A percentile compares a stretch with the other conserved stretches of the same genome.
Evolutionary conservation across 2,797 vertebrate genomes (phyloP).

Genomic region (Sebastes taczanowskii): DNA sequence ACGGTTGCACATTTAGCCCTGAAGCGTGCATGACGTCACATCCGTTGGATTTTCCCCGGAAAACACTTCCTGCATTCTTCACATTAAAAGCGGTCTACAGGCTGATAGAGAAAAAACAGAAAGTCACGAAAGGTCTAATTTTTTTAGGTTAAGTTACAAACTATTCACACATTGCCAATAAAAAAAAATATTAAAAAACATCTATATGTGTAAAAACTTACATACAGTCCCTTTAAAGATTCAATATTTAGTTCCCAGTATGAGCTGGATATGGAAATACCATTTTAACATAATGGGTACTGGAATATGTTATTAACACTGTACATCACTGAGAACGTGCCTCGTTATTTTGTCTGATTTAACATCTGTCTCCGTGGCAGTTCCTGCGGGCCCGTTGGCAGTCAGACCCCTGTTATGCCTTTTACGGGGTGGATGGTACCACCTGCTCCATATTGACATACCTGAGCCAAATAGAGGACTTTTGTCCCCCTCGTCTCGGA

Average conservation of each 20-base stretch:
- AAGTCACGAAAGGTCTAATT: no score
- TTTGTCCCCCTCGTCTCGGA: constrained; percentile 69
- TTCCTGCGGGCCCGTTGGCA: constrained; percentile 76
- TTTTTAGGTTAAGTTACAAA: no score
- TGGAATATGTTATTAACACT: neutral
- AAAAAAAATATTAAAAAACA: no score
- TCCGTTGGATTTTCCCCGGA: no score
- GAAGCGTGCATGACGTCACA: no score
- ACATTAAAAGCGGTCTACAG: no score
- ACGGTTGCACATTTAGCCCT: no score
- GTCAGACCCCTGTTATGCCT: constrained; percentile 80
- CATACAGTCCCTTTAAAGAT: neutral
- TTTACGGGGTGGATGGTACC: constrained; percentile 81
- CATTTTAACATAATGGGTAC: neutral
- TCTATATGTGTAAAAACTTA: no score
- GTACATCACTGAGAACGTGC: neutral
- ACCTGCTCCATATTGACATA: constrained; percentile 81
- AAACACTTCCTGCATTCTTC: no score
- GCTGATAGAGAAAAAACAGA: no score
- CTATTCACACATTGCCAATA: no score
- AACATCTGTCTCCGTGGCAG: constrained; percentile 48
- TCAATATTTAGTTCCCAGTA: neutral
- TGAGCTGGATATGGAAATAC: neutral
- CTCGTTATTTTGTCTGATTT: neutral
- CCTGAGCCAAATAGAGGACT: constrained; percentile 79